These are phyloP conservation scores for Alauda arvensis DNA, from an alignment of 2,797 vertebrate species.

Conservation along the genomic window DNA sequence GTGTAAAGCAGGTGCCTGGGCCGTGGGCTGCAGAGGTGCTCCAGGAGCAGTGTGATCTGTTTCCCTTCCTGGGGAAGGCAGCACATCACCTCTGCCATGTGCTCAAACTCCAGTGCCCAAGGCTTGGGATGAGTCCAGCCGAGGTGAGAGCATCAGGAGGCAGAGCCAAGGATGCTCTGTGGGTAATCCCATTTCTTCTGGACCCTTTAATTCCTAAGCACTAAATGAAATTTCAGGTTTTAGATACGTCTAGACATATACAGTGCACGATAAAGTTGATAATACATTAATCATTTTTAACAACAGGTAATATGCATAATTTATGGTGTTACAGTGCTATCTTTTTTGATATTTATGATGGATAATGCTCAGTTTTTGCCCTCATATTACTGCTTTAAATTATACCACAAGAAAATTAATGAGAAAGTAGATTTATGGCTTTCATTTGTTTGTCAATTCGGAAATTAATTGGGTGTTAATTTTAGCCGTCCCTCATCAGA, in stretches of 20 bases:
- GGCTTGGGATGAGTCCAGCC: neutral
- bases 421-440: constrained; percentile 99
- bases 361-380: constrained; percentile 91
- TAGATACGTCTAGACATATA: constrained; percentile 69
- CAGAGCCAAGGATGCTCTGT: neutral
- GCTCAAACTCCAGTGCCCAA: neutral
- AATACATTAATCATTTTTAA: constrained; percentile 85
- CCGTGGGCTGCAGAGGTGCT: neutral
- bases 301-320: constrained; percentile 88
- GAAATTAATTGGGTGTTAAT: constrained; percentile 99
- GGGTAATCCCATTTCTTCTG: neutral
- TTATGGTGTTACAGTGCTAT: constrained; percentile 89
- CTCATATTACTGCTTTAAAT: constrained; percentile 96
- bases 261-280: constrained; percentile 77
- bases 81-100: neutral
- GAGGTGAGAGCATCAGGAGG: neutral
- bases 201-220: constrained; percentile 44
- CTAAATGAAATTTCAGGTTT: constrained; percentile 81
- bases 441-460: constrained; percentile 99
- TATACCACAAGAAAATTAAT: constrained; percentile 96
- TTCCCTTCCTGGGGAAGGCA: neutral
- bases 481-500: constrained; percentile 96
- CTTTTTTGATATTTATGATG: constrained; percentile 98
- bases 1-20: neutral
- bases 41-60: neutral